Evolutionary conservation across 2,113 vertebrate genomes (phyloP), one percentile per base, ranked within the genome.

Genomic region (Heloderma charlesbogerti): DNA sequence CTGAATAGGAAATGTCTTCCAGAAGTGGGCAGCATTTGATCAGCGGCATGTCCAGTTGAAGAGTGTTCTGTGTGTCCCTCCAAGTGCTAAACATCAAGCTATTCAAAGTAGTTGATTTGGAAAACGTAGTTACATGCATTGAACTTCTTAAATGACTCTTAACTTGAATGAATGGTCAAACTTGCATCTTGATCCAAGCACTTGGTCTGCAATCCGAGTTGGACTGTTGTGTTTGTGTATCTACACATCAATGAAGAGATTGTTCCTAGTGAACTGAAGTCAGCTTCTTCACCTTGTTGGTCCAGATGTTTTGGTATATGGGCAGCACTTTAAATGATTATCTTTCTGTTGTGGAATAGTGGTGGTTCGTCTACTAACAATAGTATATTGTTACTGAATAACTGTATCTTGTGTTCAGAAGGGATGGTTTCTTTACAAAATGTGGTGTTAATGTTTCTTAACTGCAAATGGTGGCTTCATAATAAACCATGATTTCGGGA

Each of bases 41-140:
- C 96, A 96, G 96, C 97, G 95, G 82, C 91, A 89, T 79, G 79
- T 67, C 97, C 93, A 93, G 96, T 93, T 75, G 96, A 95, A 96
- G 94, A 71, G 84, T 80, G 54, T 75, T 90, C 2, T 3, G 72
- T 72, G 48, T 80, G 29, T 54, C 27, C 40, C 7, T 85, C 57
- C 51, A 92, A 89, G 67, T 45, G 84, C 82, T 91, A 91, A 92
- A 87, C 91, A 60, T 54, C 80, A 91, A 88, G 72, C 90, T 27
- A 34, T 86, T 54, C 89, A 74, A 60, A 43, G 60, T 81, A 48
- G 66, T 1, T 91, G 45, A 67, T 82, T 89, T 86, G 89, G 67
- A 91, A 31, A 83, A 91, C 45, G 1, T 22, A 2, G 0, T 43
- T 40, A 22, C 43, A 0, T 2, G 20, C 12, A 71, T 86, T 54